Evolutionary conservation across 2,113 vertebrate genomes (phyloP).

Genomic region (Oceanodroma tethys): DNA sequence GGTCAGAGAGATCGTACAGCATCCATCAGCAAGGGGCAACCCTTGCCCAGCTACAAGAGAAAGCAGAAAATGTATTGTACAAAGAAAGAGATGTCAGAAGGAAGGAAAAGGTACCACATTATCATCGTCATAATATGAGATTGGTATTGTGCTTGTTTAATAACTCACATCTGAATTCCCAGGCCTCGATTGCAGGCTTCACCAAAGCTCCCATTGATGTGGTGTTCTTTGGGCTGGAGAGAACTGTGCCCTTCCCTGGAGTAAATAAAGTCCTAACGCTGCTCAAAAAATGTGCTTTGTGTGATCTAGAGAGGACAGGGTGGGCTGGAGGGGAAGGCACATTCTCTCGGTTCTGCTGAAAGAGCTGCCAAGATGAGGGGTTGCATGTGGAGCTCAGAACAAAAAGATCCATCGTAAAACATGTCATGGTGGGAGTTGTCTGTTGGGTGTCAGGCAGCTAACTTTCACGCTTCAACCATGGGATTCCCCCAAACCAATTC

Average conservation of each 20-base stretch:
- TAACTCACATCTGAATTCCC: neutral
- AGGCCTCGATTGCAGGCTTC: neutral
- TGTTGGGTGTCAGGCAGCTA: neutral
- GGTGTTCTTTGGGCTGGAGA: neutral
- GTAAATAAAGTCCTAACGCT: conserved; percentile 18
- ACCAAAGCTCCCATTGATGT: neutral
- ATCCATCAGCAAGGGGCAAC: conserved; percentile 83
- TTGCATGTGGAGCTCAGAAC: neutral
- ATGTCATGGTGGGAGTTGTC: neutral
- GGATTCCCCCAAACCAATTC: neutral
- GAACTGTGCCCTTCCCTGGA: neutral
- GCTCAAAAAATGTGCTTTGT: neutral
- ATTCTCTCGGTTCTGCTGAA: neutral
- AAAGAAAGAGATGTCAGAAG: conserved; percentile 86
- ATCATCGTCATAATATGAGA: conserved; percentile 12
- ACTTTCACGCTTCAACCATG: neutral
- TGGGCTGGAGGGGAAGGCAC: neutral
- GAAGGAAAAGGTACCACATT: conserved; percentile 80
- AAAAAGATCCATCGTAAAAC: neutral
- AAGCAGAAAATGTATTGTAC: conserved; percentile 88
- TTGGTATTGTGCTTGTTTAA: conserved; percentile 36
- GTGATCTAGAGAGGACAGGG: conserved; percentile 22
- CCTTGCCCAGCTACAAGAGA: conserved; percentile 86
- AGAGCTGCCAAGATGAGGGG: neutral
- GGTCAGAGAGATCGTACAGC: conserved; percentile 83